Evolutionary conservation across 1,140 invertebrate species (phyloP), one percentile per base, ranked within the genome.

Genomic region (Drosophila biarmipes): DNA sequence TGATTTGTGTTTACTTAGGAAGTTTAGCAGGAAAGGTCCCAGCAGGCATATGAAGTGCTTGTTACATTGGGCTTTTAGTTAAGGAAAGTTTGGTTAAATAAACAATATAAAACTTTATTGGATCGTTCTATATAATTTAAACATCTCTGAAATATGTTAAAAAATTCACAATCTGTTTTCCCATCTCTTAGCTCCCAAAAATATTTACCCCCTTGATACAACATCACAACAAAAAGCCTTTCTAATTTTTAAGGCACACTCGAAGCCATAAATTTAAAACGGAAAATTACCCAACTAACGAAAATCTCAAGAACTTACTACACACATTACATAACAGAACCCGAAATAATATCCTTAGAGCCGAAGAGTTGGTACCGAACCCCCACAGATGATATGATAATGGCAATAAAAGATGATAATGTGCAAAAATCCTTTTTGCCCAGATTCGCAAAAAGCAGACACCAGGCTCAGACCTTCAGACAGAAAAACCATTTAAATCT

Each of bases 341-440:
- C 17, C 45, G 19, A 12, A 48, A 69, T 38, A 75, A 76, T 59
- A 67, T 67, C 55, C 68, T 74, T 75, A 24, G 64, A 12, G 62
- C 54, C 78, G 73, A 46, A 35, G 37, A 71, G 37, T 61, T 67
- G 61, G 12, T 21, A 56, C 48, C 3, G 31, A 14, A 73, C n/a
- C 45, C 55, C 31, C 67, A 42, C 61, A 75, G 54, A 76, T 75
- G 73, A 67, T 76, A 76, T 76, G 73, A 68, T 76, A 76, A 76
- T 76, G 73, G 73, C 73, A 68, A 76, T 76, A 76, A 76, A 76
- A 76, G 73, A 80, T 77, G 78, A 82, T 86, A 86, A 86, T 86
- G 78, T 63, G 84, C 74, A 57, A 48, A 56, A 86, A 86, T 86
- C 78, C 82, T 87, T 86, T 82, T 74, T 63, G 61, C 15, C 69